phyloP scores from a whole-genome alignment of 30 jellyfish, hydroid and myxozoan genomes.

The Morbakka virulenta region DNA sequence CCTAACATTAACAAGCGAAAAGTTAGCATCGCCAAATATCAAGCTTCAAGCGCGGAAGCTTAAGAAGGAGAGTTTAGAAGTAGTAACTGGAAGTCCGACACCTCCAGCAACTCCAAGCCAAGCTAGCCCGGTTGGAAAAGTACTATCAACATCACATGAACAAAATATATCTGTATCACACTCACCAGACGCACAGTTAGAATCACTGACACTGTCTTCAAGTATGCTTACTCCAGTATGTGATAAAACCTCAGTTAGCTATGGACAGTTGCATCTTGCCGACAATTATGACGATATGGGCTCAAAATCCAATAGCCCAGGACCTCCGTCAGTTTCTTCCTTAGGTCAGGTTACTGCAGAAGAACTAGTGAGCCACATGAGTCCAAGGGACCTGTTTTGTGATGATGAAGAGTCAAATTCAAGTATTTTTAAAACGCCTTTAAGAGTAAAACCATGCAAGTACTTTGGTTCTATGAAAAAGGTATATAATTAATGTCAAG shows the following conservation, averaged over 20 bases:
- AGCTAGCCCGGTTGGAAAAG: constrained; percentile 43
- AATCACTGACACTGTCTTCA: constrained; percentile 17
- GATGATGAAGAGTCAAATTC: background rate
- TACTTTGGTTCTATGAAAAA: constrained; percentile 73
- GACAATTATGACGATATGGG: constrained; percentile 35
- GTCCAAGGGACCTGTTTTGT: constrained; percentile 8
- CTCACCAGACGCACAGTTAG: constrained; percentile 1
- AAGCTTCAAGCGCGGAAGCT: constrained; percentile 29
- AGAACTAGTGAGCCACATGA: constrained; percentile 60
- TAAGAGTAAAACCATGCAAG: constrained; percentile 23
- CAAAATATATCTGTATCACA: background rate
- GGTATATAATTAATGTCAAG: constrained; percentile 18
- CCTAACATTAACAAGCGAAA: constrained; percentile 36
- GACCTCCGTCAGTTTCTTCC: constrained; percentile 6
- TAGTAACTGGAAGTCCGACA: constrained; percentile 71
- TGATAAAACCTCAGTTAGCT: background rate
- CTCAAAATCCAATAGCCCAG: constrained; percentile 48
- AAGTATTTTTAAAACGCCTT: constrained; percentile 28
- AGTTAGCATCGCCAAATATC: constrained; percentile 21
- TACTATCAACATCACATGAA: background rate
- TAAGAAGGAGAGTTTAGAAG: constrained; percentile 13
- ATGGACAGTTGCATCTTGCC: constrained; percentile 53
- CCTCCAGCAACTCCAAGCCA: constrained; percentile 87
- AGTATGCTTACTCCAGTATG: constrained; percentile 32
- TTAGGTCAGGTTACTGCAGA: constrained; percentile 59